Base-by-base conservation (phyloP, 1,140 invertebrate species). In the Ectropis grisescens region DNA sequence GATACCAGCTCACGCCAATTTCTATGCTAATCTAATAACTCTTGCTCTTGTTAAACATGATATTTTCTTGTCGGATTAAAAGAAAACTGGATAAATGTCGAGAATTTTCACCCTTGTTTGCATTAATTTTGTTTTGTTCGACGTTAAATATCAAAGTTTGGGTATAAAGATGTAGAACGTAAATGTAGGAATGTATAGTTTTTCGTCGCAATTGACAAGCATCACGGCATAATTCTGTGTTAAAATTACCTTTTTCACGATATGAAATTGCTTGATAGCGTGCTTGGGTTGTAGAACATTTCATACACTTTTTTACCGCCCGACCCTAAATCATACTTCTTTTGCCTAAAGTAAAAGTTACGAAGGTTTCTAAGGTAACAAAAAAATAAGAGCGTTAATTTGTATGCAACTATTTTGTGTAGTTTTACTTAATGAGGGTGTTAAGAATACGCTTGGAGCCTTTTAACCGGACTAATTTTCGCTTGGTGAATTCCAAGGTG, bases 21-120 rank as follows among this genome's bases (percentile, higher is more conserved):
- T 35, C 33, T 54, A 78, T 74, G 69, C 57, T 47, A 78, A 78
- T 78, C 46, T 58, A 46, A 62, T 54, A 69, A 64, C 67, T 58
- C 47, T 66, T 64, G 57, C 52, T 58, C n/a, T n/a, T n/a, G n/a
- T 39, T 54, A 58, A 64, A 66, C 66, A 61, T 59, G 59, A 67
- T 66, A 65, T 60, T 66, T 66, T 58, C 38, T 51, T 42, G 55
- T 47, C 31, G 30, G 22, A 35, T 16, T 28, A 34, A 38, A 43
- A 33, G 26, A 35, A 34, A 39, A 26, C 30, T 16, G 19, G 39
- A 41, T 38, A 43, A 29, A 55, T 51, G 33, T 31, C 32, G 40
- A 42, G 41, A 34, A 40, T 59, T 55, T 52, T 44, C 42, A 47
- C 41, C 37, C 48, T 42, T 10, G 6, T 26, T 26, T 6, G 10